Conservation (phyloP, 2,113 vertebrate species). For the Gobiocypris rarus region DNA sequence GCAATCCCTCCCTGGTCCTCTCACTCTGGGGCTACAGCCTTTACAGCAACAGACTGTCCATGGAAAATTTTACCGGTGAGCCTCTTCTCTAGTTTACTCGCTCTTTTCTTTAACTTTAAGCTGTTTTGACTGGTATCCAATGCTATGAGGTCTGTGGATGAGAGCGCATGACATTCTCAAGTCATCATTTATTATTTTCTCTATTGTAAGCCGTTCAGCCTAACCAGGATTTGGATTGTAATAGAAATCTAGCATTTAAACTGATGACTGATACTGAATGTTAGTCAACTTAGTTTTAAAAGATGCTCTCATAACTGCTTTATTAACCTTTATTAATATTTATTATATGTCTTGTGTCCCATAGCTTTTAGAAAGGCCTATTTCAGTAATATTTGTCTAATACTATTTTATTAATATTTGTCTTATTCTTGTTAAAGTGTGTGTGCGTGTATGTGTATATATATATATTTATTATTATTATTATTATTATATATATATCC, state of each 20-base stretch:
- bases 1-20: conserved; percentile 63
- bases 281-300: not conserved
- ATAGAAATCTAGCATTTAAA: conserved; percentile 5
- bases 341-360: not conserved
- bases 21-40: conserved; percentile 67
- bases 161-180: not conserved
- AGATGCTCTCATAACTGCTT: not conserved
- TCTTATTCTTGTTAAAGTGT: too few species aligned
- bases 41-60: conserved; percentile 59
- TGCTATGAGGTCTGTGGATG: not conserved
- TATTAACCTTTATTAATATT: too few species aligned
- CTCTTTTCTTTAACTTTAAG: conserved; percentile 42
- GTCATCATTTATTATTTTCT: conserved; percentile 19
- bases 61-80: conserved; percentile 71
- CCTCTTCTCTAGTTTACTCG: conserved; percentile 49
- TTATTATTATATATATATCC: not conserved
- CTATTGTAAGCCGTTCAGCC: not conserved
- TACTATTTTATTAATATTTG: not conserved
- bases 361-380: not conserved
- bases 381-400: not conserved
- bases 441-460: too few species aligned
- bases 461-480: too few species aligned
- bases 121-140: conserved; percentile 37
- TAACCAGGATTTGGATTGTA: conserved; percentile 16
- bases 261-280: not conserved